Evolutionary conservation across 1,140 invertebrate genomes (phyloP).

Genomic region (Saxidomus purpurata): DNA sequence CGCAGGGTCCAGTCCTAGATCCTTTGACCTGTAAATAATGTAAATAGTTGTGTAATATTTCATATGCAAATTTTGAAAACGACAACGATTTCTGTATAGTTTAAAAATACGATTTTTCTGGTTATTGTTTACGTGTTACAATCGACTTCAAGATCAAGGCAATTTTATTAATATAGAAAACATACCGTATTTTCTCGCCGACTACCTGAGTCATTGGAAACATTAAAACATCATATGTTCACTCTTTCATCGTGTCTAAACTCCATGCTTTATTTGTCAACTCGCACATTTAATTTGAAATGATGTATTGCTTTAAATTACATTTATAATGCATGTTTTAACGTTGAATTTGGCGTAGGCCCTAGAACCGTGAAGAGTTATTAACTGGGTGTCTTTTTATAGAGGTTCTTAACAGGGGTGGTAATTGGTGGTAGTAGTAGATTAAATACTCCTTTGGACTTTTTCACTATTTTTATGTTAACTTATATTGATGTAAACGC

Average conservation of each 20-base stretch:
- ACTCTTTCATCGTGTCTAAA: not conserved
- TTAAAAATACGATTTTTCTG: too few relatives aligned
- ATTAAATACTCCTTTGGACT: too few relatives aligned
- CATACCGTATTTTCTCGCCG: not conserved
- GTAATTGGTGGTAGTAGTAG: too few relatives aligned
- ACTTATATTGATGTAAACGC: too few relatives aligned
- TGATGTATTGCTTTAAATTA: slow-evolving; percentile 27
- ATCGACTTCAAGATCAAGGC: not conserved
- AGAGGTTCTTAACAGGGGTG: slow-evolving; percentile 20
- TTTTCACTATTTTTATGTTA: too few relatives aligned
- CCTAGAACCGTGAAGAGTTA: slow-evolving; percentile 22
- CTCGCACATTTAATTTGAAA: slow-evolving; percentile 11
- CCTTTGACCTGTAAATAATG: slow-evolving; percentile 58
- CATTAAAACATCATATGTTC: not conserved
- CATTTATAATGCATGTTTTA: slow-evolving; percentile 28
- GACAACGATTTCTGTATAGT: not conserved
- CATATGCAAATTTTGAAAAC: not conserved
- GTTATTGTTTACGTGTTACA: too few relatives aligned
- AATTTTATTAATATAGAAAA: not conserved
- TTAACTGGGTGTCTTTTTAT: slow-evolving; percentile 25
- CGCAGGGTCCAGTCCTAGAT: slow-evolving; percentile 49
- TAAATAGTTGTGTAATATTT: not conserved
- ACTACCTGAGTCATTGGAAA: slow-evolving; percentile 26
- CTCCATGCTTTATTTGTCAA: slow-evolving; percentile 37
- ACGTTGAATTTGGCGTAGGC: slow-evolving; percentile 13